These are phyloP conservation scores for Anguilla marmorata DNA, from an alignment of 2,797 vertebrate genomes.

Conservation along the genomic window DNA sequence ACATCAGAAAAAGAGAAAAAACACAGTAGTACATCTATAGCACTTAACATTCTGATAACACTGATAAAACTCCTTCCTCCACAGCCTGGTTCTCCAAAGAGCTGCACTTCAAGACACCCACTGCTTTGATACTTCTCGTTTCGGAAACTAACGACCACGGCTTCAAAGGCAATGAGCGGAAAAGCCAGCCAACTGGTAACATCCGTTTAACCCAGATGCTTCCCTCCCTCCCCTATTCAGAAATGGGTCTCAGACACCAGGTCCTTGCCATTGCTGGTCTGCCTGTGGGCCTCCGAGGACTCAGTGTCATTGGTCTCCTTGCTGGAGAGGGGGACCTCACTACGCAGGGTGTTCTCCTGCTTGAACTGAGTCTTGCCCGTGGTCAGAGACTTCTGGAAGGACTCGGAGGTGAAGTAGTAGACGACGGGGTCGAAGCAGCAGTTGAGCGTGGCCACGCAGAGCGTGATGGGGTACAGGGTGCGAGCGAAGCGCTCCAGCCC, in stretches of 20 bases:
- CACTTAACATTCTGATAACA: slow-evolving; percentile 19
- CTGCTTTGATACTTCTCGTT: slow-evolving; percentile 4
- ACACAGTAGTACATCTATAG: slow-evolving; percentile 21
- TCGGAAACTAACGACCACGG: not conserved
- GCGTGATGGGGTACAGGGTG: slow-evolving; percentile 90
- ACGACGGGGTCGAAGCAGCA: slow-evolving; percentile 97
- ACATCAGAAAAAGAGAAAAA: slow-evolving; percentile 5
- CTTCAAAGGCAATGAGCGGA: not conserved
- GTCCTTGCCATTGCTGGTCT: slow-evolving; percentile 81
- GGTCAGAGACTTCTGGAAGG: slow-evolving; percentile 94
- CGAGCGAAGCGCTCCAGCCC: slow-evolving; percentile 87
- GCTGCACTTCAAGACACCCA: slow-evolving; percentile 12
- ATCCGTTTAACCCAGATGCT: not conserved
- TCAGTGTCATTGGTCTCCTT: slow-evolving; percentile 71
- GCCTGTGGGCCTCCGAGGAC: slow-evolving; percentile 56
- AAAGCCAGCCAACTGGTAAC: not conserved
- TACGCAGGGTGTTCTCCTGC: slow-evolving; percentile 83
- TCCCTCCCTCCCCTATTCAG: slow-evolving; percentile 47
- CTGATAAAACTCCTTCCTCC: slow-evolving; percentile 27
- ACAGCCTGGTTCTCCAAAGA: not conserved
- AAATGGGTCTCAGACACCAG: slow-evolving; percentile 79
- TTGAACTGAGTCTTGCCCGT: slow-evolving; percentile 80
- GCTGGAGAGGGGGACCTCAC: slow-evolving; percentile 70
- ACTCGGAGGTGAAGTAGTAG: slow-evolving; percentile 96
- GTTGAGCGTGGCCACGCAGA: slow-evolving; percentile 92